Base-by-base conservation (phyloP, 2,113 vertebrate species). In the Boleophthalmus pectinirostris region DNA sequence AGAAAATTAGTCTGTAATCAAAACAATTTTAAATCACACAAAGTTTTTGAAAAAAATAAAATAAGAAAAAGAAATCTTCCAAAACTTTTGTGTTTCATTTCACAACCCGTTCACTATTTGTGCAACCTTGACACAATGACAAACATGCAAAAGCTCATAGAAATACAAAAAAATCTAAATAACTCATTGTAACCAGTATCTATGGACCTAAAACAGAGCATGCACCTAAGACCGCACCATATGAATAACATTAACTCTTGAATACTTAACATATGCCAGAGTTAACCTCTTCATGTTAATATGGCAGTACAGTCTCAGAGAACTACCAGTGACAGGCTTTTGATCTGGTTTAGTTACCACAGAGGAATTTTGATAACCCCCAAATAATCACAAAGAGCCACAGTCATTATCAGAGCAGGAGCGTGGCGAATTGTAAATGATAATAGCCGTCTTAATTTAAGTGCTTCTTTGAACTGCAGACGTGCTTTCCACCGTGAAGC, bases 381-480 rank as follows among this genome's bases (percentile, higher is more conserved):
- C 65, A 68, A 83, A 77, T 85, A 81, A 85, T 85, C 78, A n/a
- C 56, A 78, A 76, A 85, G 80, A 69, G 75, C 80, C 43, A 69
- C 69, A 53, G 81, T 74, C 71, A 77, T 87, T 81, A 84, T 86
- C 78, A 61, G 74, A 85, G 76, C 43, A 38, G 74, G 67, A 82
- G 66, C 71, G 72, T 58, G 70, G 71, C 45, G 51, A 76, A 72
- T 73, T 80, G 70, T 35, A 73, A 64, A 76, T 81, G 84, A 84
- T 87, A 80, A 87, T 75, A 78, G 68, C 57, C 63, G 61, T 74
- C 74, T 79, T 80, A 65, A 84, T 86, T 85, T 80, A 77, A 84
- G 83, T 71, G 75, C 82, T 56, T 23, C 83, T 88, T 89, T 89
- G 86, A 87, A 88, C 88, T 83, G 69, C 24, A 25, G 83, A 63